phyloP scores from a whole-genome alignment of 2,888 invertebrate species.

The Eueremaeus valkanovi region DNA sequence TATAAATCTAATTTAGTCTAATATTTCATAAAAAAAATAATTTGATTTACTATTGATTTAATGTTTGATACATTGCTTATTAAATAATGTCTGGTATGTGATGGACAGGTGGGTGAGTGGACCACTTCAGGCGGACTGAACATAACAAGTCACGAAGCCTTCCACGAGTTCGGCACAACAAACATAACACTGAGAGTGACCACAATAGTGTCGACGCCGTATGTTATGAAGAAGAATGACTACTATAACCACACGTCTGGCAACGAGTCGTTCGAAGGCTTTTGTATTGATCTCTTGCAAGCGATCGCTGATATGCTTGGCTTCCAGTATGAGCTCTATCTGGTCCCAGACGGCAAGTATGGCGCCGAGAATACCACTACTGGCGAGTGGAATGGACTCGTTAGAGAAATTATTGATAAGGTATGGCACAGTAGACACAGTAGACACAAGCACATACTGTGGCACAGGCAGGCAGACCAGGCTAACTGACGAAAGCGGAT shows the following conservation, averaged over 20 bases:
- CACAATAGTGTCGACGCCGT: conserved; percentile 62
- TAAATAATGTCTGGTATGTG: background rate
- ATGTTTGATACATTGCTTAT: background rate
- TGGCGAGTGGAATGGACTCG: conserved; percentile 54
- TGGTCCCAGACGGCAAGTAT: conserved; percentile 81
- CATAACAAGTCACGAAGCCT: conserved; percentile 77
- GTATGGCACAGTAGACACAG: conserved; percentile 22
- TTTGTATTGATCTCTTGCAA: conserved; percentile 81
- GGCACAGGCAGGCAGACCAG: too few species aligned
- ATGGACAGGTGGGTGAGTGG: conserved; percentile 65
- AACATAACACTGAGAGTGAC: conserved; percentile 84
- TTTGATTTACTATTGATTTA: too few species aligned
- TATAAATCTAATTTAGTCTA: too few species aligned
- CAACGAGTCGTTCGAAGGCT: conserved; percentile 67
- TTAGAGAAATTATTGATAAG: conserved; percentile 52
- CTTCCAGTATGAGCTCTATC: conserved; percentile 75
- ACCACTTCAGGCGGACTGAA: conserved; percentile 68
- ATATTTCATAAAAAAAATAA: too few species aligned
- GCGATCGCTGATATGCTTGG: conserved; percentile 74
- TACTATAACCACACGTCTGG: conserved; percentile 56
- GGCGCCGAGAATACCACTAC: conserved; percentile 59
- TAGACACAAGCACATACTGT: background rate
- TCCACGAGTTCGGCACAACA: conserved; percentile 72
- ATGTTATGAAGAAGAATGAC: conserved; percentile 22
- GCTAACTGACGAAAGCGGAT: too few species aligned